These are phyloP conservation scores for Antitype chi DNA, from an alignment of 2,888 invertebrate species.

Conservation along the genomic window DNA sequence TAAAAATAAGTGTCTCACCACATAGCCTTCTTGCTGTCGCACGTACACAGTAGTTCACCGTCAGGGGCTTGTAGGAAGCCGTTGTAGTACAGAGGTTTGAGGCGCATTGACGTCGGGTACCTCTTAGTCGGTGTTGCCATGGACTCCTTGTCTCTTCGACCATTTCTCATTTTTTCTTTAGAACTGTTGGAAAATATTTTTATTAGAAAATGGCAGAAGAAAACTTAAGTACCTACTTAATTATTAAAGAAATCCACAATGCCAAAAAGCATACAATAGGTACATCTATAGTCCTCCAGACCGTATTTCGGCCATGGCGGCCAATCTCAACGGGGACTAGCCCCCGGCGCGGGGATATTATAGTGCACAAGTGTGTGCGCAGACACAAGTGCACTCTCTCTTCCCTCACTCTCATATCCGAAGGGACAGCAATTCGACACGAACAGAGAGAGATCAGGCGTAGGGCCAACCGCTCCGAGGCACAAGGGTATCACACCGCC, in stretches of 20 bases:
- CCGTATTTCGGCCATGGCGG: no score
- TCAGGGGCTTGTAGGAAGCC: conserved; percentile 95
- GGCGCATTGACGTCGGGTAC: conserved; percentile 84
- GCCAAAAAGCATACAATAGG: not conserved
- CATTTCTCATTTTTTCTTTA: conserved; percentile 45
- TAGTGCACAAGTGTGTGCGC: no score
- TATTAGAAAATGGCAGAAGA: not conserved
- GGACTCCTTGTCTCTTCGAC: conserved; percentile 52
- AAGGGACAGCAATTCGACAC: no score
- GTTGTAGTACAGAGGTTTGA: conserved; percentile 94
- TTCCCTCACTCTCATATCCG: no score
- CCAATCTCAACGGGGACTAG: no score
- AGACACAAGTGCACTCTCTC: no score
- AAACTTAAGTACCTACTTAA: not conserved
- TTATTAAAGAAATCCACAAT: not conserved
- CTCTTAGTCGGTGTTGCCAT: conserved; percentile 60
- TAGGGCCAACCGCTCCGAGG: no score
- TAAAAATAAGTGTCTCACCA: conserved; percentile 89
- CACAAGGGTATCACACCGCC: no score
- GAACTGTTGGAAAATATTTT: conserved; percentile 48
- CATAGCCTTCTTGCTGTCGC: conserved; percentile 93
- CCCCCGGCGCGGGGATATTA: no score
- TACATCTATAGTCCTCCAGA: no score
- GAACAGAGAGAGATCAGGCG: no score
- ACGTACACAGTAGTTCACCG: conserved; percentile 94